Conservation (phyloP, 1,140 invertebrate genomes). For the Zaprionus capensis region DNA sequence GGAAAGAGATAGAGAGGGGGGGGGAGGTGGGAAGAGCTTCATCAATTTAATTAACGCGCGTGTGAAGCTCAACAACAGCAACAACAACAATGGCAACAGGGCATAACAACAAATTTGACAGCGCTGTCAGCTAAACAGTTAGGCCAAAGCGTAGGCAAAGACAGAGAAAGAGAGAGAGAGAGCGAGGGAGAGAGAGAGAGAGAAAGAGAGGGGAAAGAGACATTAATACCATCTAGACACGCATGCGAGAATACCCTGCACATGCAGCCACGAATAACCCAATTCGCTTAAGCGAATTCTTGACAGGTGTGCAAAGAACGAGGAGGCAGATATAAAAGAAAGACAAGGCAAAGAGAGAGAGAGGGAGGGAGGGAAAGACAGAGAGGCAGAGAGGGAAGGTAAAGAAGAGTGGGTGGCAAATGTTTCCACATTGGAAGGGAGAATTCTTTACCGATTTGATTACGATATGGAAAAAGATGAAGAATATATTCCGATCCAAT, state of each 20-base stretch:
- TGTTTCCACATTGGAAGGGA: neutral
- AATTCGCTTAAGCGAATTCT: neutral
- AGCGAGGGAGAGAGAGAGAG: neutral
- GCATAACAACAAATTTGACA: conserved; percentile 48
- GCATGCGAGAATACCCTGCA: neutral
- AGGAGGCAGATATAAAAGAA: neutral
- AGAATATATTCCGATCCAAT: neutral
- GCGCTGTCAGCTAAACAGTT: conserved; percentile 46
- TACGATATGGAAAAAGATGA: neutral
- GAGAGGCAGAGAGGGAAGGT: neutral
- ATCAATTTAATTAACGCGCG: conserved; percentile 50
- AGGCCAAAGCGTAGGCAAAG: conserved; percentile 28
- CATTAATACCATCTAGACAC: neutral
- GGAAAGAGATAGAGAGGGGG: neutral
- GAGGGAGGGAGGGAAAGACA: neutral
- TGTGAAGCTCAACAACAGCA: conserved; percentile 44
- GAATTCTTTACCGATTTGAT: neutral
- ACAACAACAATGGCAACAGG: conserved; percentile 14
- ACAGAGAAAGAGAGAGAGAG: conserved; percentile 19
- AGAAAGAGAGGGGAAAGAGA: conserved; percentile 3
- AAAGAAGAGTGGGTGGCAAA: neutral
- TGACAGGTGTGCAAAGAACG: neutral
- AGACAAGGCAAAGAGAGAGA: neutral
- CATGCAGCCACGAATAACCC: neutral
- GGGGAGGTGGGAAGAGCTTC: neutral